Conservation (phyloP, 2,113 vertebrate species). For the Dicerorhinus sumatrensis region DNA sequence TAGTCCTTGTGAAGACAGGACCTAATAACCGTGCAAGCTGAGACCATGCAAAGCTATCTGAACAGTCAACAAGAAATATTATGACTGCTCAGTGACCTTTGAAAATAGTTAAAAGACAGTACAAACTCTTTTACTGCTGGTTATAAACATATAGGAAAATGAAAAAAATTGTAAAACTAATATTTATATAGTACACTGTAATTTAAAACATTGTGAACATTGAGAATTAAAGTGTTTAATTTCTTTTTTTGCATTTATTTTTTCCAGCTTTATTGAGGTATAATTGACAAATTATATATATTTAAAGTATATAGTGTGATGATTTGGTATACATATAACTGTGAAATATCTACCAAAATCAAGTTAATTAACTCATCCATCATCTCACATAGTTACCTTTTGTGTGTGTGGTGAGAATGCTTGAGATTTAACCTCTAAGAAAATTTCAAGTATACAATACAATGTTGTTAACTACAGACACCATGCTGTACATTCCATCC, state of each 20-base stretch:
- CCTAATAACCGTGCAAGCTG: neutral
- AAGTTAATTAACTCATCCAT: neutral
- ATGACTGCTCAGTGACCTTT: neutral
- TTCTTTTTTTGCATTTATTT: neutral
- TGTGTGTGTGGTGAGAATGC: neutral
- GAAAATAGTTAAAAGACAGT: neutral
- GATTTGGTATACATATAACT: neutral
- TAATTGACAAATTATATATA: neutral
- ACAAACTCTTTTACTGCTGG: neutral
- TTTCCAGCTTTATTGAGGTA: neutral
- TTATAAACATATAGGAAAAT: neutral
- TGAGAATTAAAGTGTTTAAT: neutral
- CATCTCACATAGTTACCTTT: neutral
- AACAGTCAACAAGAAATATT: neutral
- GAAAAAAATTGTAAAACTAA: neutral
- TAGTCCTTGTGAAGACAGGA: neutral
- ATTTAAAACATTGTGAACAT: neutral
- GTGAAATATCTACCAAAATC: neutral
- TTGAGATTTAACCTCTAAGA: neutral
- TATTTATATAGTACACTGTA: neutral
- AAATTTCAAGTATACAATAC: neutral
- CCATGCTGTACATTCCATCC: neutral
- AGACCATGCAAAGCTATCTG: neutral
- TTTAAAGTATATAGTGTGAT: neutral
- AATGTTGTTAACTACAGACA: neutral